Conservation (phyloP, 2,797 vertebrate species). For the Chiroxiphia lanceolata region DNA sequence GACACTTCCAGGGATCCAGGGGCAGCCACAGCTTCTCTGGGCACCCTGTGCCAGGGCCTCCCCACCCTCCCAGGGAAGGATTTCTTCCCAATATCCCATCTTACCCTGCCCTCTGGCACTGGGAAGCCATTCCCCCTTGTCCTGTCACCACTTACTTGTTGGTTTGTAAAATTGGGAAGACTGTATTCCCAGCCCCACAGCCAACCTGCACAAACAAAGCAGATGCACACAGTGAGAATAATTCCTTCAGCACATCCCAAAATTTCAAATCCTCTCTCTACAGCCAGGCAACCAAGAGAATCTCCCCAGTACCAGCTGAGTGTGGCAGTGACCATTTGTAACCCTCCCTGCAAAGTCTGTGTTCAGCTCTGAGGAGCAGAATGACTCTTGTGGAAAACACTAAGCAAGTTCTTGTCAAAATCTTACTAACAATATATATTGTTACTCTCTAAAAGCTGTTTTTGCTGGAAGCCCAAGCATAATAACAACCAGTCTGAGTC, state of each 20-base stretch:
- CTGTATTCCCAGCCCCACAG: constrained; percentile 97
- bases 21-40: background rate
- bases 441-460: background rate
- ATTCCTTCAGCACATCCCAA: background rate
- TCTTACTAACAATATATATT: background rate
- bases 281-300: background rate
- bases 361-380: background rate
- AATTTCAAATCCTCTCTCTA: background rate
- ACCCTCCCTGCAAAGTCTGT: background rate
- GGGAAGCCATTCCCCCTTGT: background rate
- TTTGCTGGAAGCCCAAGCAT: constrained; percentile 10
- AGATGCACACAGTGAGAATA: background rate
- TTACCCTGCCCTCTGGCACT: background rate
- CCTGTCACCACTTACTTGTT: constrained; percentile 89
- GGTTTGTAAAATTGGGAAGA: constrained; percentile 96
- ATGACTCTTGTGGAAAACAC: background rate
- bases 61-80: background rate
- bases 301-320: background rate
- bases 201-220: constrained; percentile 84
- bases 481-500: background rate
- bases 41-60: background rate
- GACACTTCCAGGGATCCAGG: background rate
- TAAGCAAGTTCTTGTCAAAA: background rate
- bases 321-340: background rate
- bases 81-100: background rate